Evolutionary conservation across 2,113 vertebrate genomes (phyloP).

Genomic region (Nerophis lumbriciformis): DNA sequence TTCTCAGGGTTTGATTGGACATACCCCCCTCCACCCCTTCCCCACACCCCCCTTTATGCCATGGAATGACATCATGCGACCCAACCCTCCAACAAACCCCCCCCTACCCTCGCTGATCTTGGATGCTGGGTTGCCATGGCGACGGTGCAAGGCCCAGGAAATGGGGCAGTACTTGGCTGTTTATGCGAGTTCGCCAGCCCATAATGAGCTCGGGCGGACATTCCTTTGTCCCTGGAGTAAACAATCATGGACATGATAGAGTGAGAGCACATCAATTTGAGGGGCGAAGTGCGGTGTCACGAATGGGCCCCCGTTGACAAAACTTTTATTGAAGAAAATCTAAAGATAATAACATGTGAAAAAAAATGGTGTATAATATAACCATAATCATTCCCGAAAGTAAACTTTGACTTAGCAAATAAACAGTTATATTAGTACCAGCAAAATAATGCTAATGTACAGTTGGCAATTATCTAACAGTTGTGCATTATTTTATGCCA

Average conservation of each 20-base stretch:
- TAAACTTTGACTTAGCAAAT: too few species aligned
- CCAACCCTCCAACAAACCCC: constrained; percentile 14
- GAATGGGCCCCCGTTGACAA: neutral
- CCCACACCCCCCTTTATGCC: constrained; percentile 35
- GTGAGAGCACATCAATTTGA: constrained; percentile 15
- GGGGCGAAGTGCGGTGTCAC: neutral
- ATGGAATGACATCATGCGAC: constrained; percentile 76
- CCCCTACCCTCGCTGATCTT: constrained; percentile 45
- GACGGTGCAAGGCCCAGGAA: constrained; percentile 64
- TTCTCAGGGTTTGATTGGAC: constrained; percentile 76
- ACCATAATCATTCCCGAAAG: too few species aligned
- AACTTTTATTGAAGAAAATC: too few species aligned
- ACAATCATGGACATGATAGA: constrained; percentile 64
- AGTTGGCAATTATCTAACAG: neutral
- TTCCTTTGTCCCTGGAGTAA: constrained; percentile 65
- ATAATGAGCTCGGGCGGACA: constrained; percentile 61
- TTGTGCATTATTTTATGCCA: neutral
- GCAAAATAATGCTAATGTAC: neutral
- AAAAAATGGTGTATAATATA: too few species aligned
- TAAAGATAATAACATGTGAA: too few species aligned
- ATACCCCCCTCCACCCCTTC: constrained; percentile 21
- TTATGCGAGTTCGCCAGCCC: constrained; percentile 53
- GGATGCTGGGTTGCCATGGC: constrained; percentile 79
- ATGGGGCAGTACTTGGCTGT: constrained; percentile 73
- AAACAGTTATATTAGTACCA: too few species aligned